phyloP scores from a whole-genome alignment of 2,797 vertebrate species.

The Cyclura pinguis region DNA sequence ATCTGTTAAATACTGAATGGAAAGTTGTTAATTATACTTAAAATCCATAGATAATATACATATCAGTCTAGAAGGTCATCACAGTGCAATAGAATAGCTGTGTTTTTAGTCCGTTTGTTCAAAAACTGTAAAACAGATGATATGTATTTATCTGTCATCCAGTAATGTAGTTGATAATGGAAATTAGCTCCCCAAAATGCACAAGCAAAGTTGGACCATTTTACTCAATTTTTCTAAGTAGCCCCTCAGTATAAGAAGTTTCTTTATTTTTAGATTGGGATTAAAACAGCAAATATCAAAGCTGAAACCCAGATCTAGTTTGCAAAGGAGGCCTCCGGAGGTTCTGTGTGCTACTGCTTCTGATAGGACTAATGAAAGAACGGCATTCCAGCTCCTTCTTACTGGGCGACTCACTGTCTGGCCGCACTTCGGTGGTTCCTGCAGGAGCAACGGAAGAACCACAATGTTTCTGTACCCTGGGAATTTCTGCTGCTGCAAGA shows the following conservation, averaged over 20 bases:
- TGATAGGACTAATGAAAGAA: background rate
- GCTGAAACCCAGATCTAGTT: conserved; percentile 24
- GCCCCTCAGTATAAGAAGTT: conserved; percentile 70
- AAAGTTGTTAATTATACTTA: conserved; percentile 79
- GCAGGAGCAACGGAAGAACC: background rate
- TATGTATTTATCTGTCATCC: conserved; percentile 52
- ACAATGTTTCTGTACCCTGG: background rate
- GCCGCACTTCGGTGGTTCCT: background rate
- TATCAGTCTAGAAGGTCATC: conserved; percentile 75
- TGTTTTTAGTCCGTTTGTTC: conserved; percentile 64
- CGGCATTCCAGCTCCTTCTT: background rate
- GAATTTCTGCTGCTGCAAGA: background rate
- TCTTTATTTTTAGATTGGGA: conserved; percentile 57
- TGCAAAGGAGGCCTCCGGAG: background rate
- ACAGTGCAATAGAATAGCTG: conserved; percentile 53
- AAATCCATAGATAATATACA: conserved; percentile 71
- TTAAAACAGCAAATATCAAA: conserved; percentile 51
- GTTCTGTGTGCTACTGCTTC: background rate
- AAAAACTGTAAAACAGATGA: conserved; percentile 55
- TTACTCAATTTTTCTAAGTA: conserved; percentile 59
- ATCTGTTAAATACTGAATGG: conserved; percentile 74
- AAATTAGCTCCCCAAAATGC: conserved; percentile 62
- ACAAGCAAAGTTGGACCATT: conserved; percentile 63
- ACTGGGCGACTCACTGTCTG: background rate
- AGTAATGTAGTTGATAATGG: conserved; percentile 34